Evolutionary conservation across 1,140 invertebrate species (phyloP), one percentile per base, ranked within the genome.

Genomic region (Saccostrea echinata): DNA sequence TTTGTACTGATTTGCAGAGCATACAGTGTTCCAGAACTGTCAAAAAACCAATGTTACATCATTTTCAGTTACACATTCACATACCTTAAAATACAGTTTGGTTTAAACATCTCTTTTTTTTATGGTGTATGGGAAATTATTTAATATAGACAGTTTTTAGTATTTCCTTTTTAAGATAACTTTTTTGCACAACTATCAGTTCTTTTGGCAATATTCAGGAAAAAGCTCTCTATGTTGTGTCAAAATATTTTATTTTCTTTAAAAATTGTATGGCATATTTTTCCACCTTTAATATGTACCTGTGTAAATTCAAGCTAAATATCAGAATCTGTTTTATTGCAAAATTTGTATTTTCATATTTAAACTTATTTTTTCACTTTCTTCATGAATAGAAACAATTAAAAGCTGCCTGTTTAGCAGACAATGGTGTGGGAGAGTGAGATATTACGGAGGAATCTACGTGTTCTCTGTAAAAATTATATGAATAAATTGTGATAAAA

Each of bases 401-500:
- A 8, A 33, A 76, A 76, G 4, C 8, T 76, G 11, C 68, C 33
- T 76, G 68, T 76, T 76, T 35, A 27, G 30, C 68, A 76, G 27
- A 27, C 68, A 27, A 76, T 27, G 68, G 68, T 30, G 16, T 30
- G 68, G 27, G 68, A 21, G 51, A 18, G 71, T 68, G 33, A 51
- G 27, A 35, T 18, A 83, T 55, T 33, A 16, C 43, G 64, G 71
- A 24, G 68, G 53, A 81, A 21, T 13, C n/a, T 33, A 3, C 21
- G 11, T 85, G 24, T 84, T 18, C 53, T 55, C 51, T 88, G 84
- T 68, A 68, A 80, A 61, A 51, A 52, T 84, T 84, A 88, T 84
- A 84, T 85, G 64, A 51, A 51, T 35, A 83, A 64, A 68, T 87
- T 83, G 68, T 76, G 68, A 76, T 76, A 76, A 76, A 30, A 43